A percentile compares a stretch with the other conserved stretches of the same genome.
Conservation (phyloP, 2,113 vertebrate species). For the Mormyrus iriodes region DNA sequence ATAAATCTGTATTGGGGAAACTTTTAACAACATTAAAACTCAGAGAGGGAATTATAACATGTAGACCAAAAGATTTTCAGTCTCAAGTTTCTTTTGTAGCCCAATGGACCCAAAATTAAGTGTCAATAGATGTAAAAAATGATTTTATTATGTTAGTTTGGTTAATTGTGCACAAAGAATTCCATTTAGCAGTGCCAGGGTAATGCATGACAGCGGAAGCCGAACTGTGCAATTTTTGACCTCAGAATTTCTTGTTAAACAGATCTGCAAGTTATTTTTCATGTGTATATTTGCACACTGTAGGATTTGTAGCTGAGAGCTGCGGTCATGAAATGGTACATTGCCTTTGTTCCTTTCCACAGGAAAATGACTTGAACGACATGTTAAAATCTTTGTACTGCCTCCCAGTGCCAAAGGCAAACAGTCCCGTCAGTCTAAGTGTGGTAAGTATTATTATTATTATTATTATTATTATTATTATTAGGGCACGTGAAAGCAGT, state of each 20-base stretch:
- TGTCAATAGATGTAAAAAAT: too few relatives aligned
- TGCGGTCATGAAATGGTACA: constrained; percentile 35
- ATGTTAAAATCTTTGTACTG: constrained; percentile 80
- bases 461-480: not conserved
- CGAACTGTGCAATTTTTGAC: constrained; percentile 54
- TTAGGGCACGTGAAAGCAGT: constrained; percentile 22
- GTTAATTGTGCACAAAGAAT: constrained; percentile 57
- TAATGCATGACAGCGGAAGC: constrained; percentile 56
- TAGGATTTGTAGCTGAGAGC: constrained; percentile 30
- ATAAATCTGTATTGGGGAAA: not conserved
- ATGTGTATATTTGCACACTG: constrained; percentile 28
- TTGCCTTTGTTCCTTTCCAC: constrained; percentile 35
- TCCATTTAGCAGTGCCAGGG: constrained; percentile 51
- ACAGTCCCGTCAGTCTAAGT: constrained; percentile 82
- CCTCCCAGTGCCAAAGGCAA: constrained; percentile 85
- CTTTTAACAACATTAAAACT: not conserved
- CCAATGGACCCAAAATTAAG: constrained; percentile 43
- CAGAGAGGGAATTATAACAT: constrained; percentile 35
- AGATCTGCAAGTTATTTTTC: constrained; percentile 46
- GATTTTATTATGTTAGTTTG: constrained; percentile 29
- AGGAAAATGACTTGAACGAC: constrained; percentile 91
- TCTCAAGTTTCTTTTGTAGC: constrained; percentile 54
- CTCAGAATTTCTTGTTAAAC: constrained; percentile 57
- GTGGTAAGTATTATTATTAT: constrained; percentile 71
- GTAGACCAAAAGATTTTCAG: constrained; percentile 44